Base-by-base conservation (phyloP, 2,797 vertebrate species). In the Chiroxiphia lanceolata region DNA sequence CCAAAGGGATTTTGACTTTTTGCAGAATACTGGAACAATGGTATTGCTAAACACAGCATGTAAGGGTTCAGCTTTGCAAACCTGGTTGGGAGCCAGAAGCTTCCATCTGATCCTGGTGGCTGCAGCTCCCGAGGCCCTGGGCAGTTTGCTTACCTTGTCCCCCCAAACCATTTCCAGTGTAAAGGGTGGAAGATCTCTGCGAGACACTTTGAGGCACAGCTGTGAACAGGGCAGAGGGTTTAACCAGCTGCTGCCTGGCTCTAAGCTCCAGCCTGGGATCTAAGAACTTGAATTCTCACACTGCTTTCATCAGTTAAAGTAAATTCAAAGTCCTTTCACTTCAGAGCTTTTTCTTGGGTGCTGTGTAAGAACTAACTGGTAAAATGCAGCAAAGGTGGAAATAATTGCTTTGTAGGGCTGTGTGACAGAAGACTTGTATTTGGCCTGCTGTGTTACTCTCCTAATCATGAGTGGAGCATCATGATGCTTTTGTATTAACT, bases 31-130 rank as follows among this genome's bases (percentile, higher is more conserved):
- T 69, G 29, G 45, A 81, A 96, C 94, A 95, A 94, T 94, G 72
- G 38, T 34, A 61, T 78, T 95, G 91, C 95, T 92, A 83, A 96
- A 72, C 82, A 86, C 85, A 95, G 95, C 92, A 31, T 34, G 51
- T 13, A 40, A 65, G 76, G 19, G 68, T 61, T 93, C 61, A 65
- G 92, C 70, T 87, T 75, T 91, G 63, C 92, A 83, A 94, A 63
- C 67, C 23, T 63, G 61, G 17, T 60, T 48, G 69, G 48, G 44
- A 90, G 82, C 85, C 83, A 94, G 96, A 76, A 94, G 63, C 74
- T 96, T 92, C 92, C 42, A 68, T 71, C 23, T 40, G 57, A 50
- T 61, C 51, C 54, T 75, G 48, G 21, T 50, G 64, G 80, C 23
- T 54, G 17, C 13, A 14, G 51, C 45, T 77, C 44, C 40, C 47